phyloP scores from a whole-genome alignment of 2,797 vertebrate genomes.

The Catamblyrhynchus diadema region DNA sequence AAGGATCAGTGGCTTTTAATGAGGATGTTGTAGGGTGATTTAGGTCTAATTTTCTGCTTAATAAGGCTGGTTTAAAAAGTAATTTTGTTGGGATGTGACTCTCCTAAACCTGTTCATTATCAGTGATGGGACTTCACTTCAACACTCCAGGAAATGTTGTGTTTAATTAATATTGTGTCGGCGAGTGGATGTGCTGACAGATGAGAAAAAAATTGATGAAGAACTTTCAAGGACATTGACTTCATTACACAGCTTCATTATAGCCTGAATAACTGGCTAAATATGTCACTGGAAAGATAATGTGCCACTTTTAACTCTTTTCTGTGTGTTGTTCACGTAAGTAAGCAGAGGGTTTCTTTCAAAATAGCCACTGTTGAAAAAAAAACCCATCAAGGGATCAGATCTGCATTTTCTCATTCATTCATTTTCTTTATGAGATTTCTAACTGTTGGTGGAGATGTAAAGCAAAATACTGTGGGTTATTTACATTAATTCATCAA shows the following conservation, averaged over 20 bases:
- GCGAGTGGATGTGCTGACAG: conserved; percentile 86
- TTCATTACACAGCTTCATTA: conserved; percentile 89
- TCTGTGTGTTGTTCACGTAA: background rate
- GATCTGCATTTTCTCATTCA: background rate
- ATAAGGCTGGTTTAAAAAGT: conserved; percentile 93
- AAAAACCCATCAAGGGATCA: background rate
- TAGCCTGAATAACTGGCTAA: conserved; percentile 82
- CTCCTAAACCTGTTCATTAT: conserved; percentile 92
- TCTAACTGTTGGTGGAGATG: background rate
- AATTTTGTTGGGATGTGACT: conserved; percentile 88
- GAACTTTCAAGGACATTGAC: conserved; percentile 92
- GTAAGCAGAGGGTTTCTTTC: background rate
- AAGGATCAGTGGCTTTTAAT: conserved; percentile 95
- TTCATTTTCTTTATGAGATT: background rate
- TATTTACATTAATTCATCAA: background rate
- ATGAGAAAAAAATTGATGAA: conserved; percentile 86
- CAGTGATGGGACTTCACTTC: conserved; percentile 87
- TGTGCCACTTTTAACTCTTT: conserved; percentile 2
- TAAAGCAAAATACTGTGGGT: background rate
- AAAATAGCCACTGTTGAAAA: background rate
- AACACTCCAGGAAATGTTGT: conserved; percentile 86
- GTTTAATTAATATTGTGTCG: conserved; percentile 89
- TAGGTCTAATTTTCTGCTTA: conserved; percentile 95
- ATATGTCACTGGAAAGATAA: conserved; percentile 78
- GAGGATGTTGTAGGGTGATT: conserved; percentile 93